Conservation (phyloP, 2,888 invertebrate species). For the Clostera curtula region DNA sequence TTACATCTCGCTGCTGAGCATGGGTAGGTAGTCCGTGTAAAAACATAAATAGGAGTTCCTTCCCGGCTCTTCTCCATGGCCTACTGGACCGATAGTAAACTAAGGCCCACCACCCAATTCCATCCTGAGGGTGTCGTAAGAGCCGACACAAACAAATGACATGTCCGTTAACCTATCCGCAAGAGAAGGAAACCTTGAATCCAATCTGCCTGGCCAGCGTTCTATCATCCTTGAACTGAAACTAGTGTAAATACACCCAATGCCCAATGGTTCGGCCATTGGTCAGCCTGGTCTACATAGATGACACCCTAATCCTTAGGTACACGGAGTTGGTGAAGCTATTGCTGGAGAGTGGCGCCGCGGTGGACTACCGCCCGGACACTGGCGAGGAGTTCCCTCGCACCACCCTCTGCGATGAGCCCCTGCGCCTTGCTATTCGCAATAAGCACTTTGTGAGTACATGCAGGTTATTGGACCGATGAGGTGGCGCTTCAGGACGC, state of each 20-base stretch:
- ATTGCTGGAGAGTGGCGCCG: constrained; percentile 84
- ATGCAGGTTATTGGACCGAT: no score
- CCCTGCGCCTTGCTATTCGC: constrained; percentile 90
- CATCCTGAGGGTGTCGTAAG: no score
- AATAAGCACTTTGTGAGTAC: constrained; percentile 83
- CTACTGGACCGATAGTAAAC: no score
- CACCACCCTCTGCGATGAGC: constrained; percentile 88
- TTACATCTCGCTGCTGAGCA: constrained; percentile 93
- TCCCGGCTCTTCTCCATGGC: no score
- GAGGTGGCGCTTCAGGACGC: no score
- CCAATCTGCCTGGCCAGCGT: no score
- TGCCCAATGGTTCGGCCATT: constrained; percentile 9
- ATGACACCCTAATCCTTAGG: constrained; percentile 33
- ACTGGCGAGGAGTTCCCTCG: constrained; percentile 82
- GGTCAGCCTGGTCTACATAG: neutral
- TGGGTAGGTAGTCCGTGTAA: constrained; percentile 77
- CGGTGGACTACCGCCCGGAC: constrained; percentile 85
- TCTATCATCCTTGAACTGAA: no score
- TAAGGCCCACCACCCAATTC: no score
- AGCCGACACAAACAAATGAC: no score
- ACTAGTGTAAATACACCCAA: no score
- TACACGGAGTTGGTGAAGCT: constrained; percentile 81
- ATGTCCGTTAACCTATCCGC: no score
- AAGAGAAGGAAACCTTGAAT: no score
- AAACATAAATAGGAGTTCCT: neutral